These are phyloP conservation scores for Peromyscus nudipes DNA, from an alignment of 2,797 vertebrate species.

Conservation along the genomic window DNA sequence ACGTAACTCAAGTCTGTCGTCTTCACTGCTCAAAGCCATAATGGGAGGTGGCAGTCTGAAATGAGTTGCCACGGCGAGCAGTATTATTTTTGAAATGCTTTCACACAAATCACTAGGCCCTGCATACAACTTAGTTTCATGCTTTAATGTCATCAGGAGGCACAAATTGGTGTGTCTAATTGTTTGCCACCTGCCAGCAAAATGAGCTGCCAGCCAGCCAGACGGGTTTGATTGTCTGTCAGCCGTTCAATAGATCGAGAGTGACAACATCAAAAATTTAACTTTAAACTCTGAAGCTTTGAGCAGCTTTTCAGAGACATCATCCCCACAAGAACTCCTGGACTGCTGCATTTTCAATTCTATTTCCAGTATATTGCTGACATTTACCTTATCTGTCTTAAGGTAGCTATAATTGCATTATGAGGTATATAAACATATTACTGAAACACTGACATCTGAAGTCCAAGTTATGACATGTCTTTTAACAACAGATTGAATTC, in stretches of 20 bases:
- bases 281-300: conserved; percentile 90
- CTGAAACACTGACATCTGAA: conserved; percentile 81
- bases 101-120: conserved; percentile 97
- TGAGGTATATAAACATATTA: conserved; percentile 88
- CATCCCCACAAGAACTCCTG: conserved; percentile 89
- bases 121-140: conserved; percentile 96
- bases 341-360: conserved; percentile 92
- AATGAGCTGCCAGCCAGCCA: conserved; percentile 96
- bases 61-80: conserved; percentile 97
- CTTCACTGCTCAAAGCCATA: conserved; percentile 96
- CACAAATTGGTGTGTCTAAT: conserved; percentile 99
- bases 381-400: conserved; percentile 89
- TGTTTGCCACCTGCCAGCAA: conserved; percentile 99
- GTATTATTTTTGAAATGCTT: conserved; percentile 99
- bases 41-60: conserved; percentile 98
- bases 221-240: conserved; percentile 97
- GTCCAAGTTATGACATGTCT: conserved; percentile 87
- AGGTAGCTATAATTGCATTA: conserved; percentile 88
- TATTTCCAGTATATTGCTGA: conserved; percentile 88
- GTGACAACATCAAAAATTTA: conserved; percentile 98
- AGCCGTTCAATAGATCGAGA: conserved; percentile 94
- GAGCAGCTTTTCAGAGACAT: conserved; percentile 89
- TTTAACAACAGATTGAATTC: conserved; percentile 84
- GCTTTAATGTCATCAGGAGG: conserved; percentile 96
- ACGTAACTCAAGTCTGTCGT: conserved; percentile 93